Percentiles rank a stretch among this genome's conserved stretches.
These are phyloP conservation scores for Urocitellus parryii DNA, from an alignment of 2,113 vertebrate genomes.

Conservation along the genomic window DNA sequence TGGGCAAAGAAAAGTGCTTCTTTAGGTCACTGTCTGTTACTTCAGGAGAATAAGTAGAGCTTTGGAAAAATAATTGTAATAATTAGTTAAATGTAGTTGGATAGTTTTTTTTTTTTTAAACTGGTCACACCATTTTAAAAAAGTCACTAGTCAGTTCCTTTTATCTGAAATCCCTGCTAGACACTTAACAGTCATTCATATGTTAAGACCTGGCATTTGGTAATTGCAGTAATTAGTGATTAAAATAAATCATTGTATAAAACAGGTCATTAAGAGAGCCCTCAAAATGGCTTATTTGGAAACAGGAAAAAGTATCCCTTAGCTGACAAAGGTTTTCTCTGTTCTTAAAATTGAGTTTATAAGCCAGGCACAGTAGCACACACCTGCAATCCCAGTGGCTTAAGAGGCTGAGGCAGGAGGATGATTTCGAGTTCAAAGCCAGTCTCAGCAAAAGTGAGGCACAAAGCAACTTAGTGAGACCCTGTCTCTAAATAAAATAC, in stretches of 20 bases:
- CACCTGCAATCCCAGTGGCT: no score
- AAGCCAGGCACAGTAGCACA: no score
- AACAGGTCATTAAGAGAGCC: slow-evolving; percentile 36
- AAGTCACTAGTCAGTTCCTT: not conserved
- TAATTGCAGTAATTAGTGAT: not conserved
- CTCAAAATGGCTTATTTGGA: not conserved
- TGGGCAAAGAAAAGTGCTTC: not conserved
- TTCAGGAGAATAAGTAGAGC: not conserved
- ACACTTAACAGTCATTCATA: not conserved
- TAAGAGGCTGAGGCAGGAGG: no score
- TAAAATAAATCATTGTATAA: no score
- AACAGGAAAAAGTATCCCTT: not conserved
- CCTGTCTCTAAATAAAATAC: no score
- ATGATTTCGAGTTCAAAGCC: no score
- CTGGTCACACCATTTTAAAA: not conserved
- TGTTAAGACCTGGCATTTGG: not conserved
- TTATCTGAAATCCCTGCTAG: slow-evolving; percentile 8
- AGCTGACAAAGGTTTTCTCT: not conserved
- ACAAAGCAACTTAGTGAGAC: no score
- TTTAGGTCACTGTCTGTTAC: not conserved
- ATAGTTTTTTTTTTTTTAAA: not conserved
- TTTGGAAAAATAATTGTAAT: not conserved
- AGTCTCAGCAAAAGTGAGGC: no score
- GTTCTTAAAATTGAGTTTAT: slow-evolving; percentile 36
- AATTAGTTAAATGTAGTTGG: not conserved